phyloP scores from a whole-genome alignment of 2,888 invertebrate species.

The Acronicta psi region DNA sequence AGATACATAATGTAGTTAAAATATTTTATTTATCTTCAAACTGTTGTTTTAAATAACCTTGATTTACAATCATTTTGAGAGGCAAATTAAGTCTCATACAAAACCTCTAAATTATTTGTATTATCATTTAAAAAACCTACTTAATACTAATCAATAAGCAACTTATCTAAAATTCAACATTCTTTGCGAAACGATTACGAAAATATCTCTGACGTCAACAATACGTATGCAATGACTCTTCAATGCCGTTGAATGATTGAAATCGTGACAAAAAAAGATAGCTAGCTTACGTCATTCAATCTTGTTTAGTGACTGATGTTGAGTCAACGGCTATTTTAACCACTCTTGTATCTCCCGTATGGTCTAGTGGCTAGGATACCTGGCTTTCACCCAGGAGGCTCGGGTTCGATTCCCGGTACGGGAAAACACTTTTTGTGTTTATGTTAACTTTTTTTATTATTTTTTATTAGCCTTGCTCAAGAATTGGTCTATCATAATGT shows the following conservation, averaged over 20 bases:
- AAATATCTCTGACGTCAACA: conserved; percentile 22
- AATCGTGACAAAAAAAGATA: conserved; percentile 3
- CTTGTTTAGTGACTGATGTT: not conserved
- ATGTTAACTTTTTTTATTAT: not conserved
- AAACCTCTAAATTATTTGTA: too few relatives aligned
- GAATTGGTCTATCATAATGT: too few relatives aligned
- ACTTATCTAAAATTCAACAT: not conserved
- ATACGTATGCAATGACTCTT: not conserved
- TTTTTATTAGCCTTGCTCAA: too few relatives aligned
- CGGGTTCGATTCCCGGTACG: conserved; percentile 93
- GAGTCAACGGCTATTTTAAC: not conserved
- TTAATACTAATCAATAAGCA: not conserved
- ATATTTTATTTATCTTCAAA: too few relatives aligned
- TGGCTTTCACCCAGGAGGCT: conserved; percentile 93
- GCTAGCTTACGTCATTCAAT: not conserved
- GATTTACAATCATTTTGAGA: too few relatives aligned
- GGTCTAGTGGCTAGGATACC: conserved; percentile 91
- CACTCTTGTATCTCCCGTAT: fast-evolving
- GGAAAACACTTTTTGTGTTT: conserved; percentile 72
- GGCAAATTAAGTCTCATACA: too few relatives aligned
- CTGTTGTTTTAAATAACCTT: too few relatives aligned
- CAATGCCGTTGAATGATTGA: conserved; percentile 5
- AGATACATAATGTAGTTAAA: too few relatives aligned
- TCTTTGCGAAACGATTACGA: not conserved
- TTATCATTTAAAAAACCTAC: too few relatives aligned